Evolutionary conservation across 2,113 vertebrate genomes (phyloP), one percentile per base, ranked within the genome.

Genomic region (Caranx ignobilis): DNA sequence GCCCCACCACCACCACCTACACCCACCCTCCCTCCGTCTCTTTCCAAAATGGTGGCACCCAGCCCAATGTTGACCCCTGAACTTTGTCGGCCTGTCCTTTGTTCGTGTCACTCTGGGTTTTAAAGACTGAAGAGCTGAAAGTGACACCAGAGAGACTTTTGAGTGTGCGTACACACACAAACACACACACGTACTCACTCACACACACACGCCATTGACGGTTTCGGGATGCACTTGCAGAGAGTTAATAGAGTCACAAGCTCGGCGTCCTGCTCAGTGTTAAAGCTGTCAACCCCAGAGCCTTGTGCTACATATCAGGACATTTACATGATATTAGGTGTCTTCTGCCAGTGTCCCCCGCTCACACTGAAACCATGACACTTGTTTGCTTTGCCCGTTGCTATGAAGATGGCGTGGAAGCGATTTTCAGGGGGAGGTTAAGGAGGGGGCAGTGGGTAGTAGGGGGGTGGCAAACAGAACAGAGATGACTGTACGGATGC

Each of bases 271-370:
- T 78, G 88, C 88, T 86, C 87, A 83, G 88, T 87, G 90, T 91
- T 92, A 90, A 90, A 94, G 91, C 93, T 91, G 93, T 94, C 93
- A 92, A 81, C 92, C 81, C 78, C 69, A n/a, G 59, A 75, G 89
- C 88, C 82, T 71, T 80, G 81, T 86, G 83, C 84, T 74, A 84
- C 93, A 92, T 94, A 90, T 95, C 89, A 88, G 91, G 90, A 93
- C 93, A 91, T 95, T 94, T 94, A 93, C 93, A 94, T 93, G 93
- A 90, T 95, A 95, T 95, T 90, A 79, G 85, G 86, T 95, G 92
- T 94, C 94, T 80, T 81, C 88, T 79, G 64, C 60, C 56, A 74
- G 81, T 75, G 54, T 82, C 90, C 79, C 35, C 64, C 21, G 73
- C 91, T 87, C 87, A 60, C 79, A 11, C 85, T 93, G 91, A 90